phyloP scores from a whole-genome alignment of 1,140 invertebrate genomes.

The fruit fly (Drosophila melanogaster) region DNA sequence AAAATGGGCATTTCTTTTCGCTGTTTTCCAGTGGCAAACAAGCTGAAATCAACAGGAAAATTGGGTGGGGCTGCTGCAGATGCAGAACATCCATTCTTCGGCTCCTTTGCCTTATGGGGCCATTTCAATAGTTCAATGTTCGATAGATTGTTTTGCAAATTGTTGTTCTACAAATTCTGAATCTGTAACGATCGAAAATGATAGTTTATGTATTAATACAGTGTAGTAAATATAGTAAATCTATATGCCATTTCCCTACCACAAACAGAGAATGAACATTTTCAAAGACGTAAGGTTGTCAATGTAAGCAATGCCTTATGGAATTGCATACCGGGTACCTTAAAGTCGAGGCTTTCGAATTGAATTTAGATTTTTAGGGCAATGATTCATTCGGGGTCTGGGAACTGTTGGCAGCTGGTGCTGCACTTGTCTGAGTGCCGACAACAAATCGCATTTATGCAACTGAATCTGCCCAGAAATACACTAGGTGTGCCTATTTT shows the following conservation, averaged over 20 bases:
- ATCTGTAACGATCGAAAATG: no score
- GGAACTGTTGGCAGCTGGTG: conserved; percentile 19
- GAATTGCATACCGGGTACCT: no score
- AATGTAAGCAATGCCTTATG: no score
- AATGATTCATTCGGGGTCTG: conserved; percentile 31
- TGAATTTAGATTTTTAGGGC: neutral
- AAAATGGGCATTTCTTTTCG: conserved; percentile 25
- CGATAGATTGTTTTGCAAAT: conserved; percentile 38
- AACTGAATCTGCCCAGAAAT: conserved; percentile 18
- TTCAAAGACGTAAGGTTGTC: no score
- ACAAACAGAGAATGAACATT: no score
- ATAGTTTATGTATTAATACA: no score
- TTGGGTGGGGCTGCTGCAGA: conserved; percentile 17
- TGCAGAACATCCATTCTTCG: conserved; percentile 40
- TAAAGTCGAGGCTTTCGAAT: no score
- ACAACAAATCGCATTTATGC: conserved; percentile 50
- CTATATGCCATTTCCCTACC: no score
- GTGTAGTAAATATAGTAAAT: no score
- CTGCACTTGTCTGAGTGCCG: conserved; percentile 32
- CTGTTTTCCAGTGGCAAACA: conserved; percentile 32
- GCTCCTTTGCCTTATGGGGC: neutral
- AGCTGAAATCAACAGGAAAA: conserved; percentile 25
- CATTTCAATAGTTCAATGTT: conserved; percentile 41
- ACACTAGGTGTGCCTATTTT: neutral
- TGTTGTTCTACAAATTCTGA: neutral